phyloP scores from a whole-genome alignment of 2,888 invertebrate genomes.

The Leuctra nigra region DNA sequence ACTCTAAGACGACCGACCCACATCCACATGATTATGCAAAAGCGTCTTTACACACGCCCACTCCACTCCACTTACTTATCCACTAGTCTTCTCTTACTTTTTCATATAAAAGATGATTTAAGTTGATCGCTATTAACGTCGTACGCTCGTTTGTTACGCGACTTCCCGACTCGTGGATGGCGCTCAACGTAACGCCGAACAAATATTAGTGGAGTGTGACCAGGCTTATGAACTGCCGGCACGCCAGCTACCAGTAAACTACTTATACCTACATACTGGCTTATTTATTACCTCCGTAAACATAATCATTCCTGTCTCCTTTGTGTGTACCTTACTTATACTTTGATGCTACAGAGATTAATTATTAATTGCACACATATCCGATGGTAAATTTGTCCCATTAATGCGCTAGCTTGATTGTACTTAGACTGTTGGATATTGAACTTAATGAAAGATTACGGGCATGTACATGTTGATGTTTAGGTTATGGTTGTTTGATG shows the following conservation, averaged over 20 bases:
- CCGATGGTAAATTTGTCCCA: too few species aligned
- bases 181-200: conserved; percentile 8
- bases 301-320: conserved; percentile 10
- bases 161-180: neutral
- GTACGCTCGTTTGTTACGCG: conserved; percentile 7
- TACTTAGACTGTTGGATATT: too few species aligned
- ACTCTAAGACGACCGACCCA: too few species aligned
- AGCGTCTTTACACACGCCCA: neutral
- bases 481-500: too few species aligned
- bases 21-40: too few species aligned
- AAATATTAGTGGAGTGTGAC: conserved; percentile 25
- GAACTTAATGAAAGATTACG: too few species aligned
- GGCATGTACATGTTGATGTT: too few species aligned
- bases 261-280: neutral
- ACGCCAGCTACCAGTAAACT: conserved; percentile 9
- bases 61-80: conserved; percentile 7
- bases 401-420: too few species aligned
- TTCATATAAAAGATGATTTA: conserved; percentile 16
- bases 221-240: conserved; percentile 13
- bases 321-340: too few species aligned
- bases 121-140: conserved; percentile 17
- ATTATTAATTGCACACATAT: too few species aligned
- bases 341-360: too few species aligned
- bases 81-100: conserved; percentile 10
- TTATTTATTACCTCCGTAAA: conserved; percentile 11